These are phyloP conservation scores for Hystrix brachyura DNA, from an alignment of 2,113 vertebrate genomes.

Conservation along the genomic window DNA sequence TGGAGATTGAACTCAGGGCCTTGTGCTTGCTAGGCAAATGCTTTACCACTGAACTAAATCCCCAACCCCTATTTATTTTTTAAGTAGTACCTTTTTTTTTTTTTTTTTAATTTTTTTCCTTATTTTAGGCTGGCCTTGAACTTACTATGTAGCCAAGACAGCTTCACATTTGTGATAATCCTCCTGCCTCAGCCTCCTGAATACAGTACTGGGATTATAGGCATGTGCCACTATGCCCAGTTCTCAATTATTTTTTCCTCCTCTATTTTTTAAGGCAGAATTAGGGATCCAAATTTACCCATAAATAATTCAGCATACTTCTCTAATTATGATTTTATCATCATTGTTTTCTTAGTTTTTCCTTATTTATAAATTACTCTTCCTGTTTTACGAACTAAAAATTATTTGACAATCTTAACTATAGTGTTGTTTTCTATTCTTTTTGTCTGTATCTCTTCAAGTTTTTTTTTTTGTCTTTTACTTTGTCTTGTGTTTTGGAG, in stretches of 20 bases:
- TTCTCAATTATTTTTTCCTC: background rate
- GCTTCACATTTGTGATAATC: background rate
- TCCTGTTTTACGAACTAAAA: background rate
- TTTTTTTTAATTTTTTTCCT: too few species aligned
- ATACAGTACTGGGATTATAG: background rate
- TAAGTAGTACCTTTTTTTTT: background rate
- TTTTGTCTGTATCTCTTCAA: background rate
- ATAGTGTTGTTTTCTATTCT: background rate
- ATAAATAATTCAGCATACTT: background rate
- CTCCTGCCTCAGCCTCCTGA: background rate
- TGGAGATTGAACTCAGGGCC: too few species aligned
- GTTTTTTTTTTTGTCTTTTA: background rate
- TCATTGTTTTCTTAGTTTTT: background rate
- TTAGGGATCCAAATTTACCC: background rate
- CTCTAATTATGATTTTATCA: background rate
- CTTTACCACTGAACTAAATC: too few species aligned
- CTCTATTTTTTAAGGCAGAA: background rate
- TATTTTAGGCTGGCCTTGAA: background rate
- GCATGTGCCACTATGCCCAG: background rate
- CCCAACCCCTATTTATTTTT: too few species aligned
- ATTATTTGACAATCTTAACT: background rate
- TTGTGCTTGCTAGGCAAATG: too few species aligned
- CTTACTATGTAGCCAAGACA: background rate
- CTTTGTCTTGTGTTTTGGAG: background rate
- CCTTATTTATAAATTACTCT: conserved; percentile 16